A percentile compares a stretch with the other conserved stretches of the same genome.
Evolutionary conservation across 2,888 invertebrate genomes (phyloP).

Genomic region (Lithodes maja): DNA sequence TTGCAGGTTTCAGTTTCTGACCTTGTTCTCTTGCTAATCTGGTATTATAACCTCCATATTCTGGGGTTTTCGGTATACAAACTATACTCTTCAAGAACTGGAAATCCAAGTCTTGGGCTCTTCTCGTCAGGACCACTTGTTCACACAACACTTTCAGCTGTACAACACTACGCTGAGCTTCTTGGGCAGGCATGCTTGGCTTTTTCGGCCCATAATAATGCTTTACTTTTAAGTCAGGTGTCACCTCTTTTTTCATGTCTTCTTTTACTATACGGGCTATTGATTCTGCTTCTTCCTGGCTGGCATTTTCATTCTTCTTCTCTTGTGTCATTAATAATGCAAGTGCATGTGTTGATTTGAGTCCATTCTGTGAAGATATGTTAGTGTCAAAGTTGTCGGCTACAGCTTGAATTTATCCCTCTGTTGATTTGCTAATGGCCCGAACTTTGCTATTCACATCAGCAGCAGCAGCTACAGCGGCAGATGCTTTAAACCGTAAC

Average conservation of each 20-base stretch:
- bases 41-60: constrained; percentile 24
- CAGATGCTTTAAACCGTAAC: constrained; percentile 18
- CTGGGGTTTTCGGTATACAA: background rate
- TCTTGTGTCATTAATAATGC: constrained; percentile 14
- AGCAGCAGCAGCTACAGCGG: background rate
- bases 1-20: background rate
- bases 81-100: background rate
- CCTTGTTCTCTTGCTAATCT: background rate
- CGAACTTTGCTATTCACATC: background rate
- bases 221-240: background rate
- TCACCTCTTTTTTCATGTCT: background rate
- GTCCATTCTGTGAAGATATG: constrained; percentile 19
- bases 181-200: background rate
- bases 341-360: constrained; percentile 26
- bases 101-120: background rate
- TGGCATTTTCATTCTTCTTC: background rate
- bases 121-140: background rate
- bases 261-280: background rate
- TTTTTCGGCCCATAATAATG: constrained; percentile 13
- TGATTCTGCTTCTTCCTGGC: background rate
- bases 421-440: background rate
- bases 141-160: background rate
- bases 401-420: constrained; percentile 7
- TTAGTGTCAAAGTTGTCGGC: constrained; percentile 28
- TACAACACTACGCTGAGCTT: background rate